phyloP scores from a whole-genome alignment of 2,797 vertebrate genomes.

The Graptemys geographica region DNA sequence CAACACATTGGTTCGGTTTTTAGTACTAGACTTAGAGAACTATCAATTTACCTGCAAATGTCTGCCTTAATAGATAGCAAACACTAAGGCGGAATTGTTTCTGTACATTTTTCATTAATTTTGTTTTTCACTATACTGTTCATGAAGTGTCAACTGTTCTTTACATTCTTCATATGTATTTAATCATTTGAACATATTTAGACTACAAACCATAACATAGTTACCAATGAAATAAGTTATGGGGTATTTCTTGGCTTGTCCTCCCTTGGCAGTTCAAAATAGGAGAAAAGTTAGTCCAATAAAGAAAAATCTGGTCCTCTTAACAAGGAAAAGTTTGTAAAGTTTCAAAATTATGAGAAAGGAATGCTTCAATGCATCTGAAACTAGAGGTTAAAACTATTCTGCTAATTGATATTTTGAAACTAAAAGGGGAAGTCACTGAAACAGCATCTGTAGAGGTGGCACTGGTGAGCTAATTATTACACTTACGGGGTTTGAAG shows the following conservation, averaged over 20 bases:
- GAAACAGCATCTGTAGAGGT: neutral
- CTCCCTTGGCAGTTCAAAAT: neutral
- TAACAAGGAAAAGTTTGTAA: neutral
- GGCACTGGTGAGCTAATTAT: neutral
- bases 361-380: neutral
- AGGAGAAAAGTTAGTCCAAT: neutral
- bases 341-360: neutral
- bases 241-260: neutral
- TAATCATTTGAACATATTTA: neutral
- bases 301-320: neutral
- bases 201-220: neutral
- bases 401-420: neutral
- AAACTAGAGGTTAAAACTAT: neutral
- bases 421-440: neutral
- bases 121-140: neutral
- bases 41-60: neutral
- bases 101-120: neutral
- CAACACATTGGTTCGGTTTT: neutral
- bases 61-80: neutral
- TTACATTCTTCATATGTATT: accelerated
- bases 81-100: neutral
- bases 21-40: neutral
- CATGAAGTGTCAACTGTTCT: neutral
- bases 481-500: accelerated
- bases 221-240: neutral